Percentiles rank a stretch among this genome's conserved stretches.
Conservation (phyloP, 2,797 vertebrate genomes). For the Channallabes apus region DNA sequence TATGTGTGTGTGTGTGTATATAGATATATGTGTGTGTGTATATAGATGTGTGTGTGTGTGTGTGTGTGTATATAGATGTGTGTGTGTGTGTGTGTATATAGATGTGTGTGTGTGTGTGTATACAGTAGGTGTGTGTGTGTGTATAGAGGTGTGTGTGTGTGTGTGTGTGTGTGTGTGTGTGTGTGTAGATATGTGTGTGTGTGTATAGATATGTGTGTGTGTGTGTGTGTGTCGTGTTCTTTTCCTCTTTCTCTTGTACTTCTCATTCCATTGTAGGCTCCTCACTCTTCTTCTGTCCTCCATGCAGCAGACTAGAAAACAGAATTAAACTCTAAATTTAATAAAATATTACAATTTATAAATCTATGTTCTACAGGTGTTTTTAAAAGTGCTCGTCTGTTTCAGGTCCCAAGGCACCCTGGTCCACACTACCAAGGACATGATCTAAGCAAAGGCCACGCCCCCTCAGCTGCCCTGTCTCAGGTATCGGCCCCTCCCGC, state of each 20-base stretch:
- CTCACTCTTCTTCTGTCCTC: not conserved
- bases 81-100: no score
- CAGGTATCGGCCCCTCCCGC: constrained; percentile 85
- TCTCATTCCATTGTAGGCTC: not conserved
- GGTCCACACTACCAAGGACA: constrained; percentile 87
- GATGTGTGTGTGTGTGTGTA: no score
- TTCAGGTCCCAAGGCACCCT: constrained; percentile 89
- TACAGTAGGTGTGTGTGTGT: no score
- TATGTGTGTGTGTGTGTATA: not conserved
- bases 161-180: no score
- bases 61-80: no score
- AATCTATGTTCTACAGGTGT: not conserved
- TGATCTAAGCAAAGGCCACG: constrained; percentile 95
- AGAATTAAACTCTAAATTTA: not conserved
- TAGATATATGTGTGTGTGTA: no score
- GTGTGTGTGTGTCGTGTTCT: not conserved
- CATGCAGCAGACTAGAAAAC: not conserved
- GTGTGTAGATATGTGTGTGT: no score
- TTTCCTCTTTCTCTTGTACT: not conserved
- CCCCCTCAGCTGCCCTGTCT: constrained; percentile 90
- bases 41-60: no score
- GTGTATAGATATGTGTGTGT: no score
- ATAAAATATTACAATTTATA: no score
- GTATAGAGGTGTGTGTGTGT: no score
- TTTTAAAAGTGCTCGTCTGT: constrained; percentile 66